Conservation (phyloP, 92 coral and sea anemone genomes). For the Hydrozoanthus gracilis region DNA sequence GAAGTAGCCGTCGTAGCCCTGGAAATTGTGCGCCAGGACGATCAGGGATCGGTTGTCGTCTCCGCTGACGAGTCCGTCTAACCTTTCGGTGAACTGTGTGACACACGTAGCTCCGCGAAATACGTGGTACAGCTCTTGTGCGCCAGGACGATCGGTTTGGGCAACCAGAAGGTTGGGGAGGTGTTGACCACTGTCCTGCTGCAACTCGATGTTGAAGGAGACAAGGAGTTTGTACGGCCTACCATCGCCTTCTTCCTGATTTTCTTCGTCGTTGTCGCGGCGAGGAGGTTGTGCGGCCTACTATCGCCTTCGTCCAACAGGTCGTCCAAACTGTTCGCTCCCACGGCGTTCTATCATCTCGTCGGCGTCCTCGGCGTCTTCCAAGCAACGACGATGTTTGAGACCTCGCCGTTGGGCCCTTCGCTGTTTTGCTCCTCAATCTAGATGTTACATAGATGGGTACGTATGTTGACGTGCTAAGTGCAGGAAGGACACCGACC, state of each 20-base stretch:
- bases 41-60: not conserved
- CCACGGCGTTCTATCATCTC: not conserved
- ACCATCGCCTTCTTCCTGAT: not conserved
- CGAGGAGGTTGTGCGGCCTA: no score
- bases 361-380: not conserved
- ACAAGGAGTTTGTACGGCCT: not conserved
- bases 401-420: no score
- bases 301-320: not conserved
- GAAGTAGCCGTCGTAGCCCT: not conserved
- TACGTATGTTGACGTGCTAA: not conserved
- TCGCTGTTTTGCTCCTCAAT: not conserved
- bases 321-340: no score
- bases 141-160: no score
- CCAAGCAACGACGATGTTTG: not conserved
- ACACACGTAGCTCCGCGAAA: not conserved
- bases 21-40: not conserved
- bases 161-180: not conserved
- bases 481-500: not conserved
- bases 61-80: not conserved
- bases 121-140: not conserved
- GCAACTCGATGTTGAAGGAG: not conserved
- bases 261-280: not conserved
- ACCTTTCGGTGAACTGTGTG: not conserved
- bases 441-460: not conserved
- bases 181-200: not conserved